phyloP scores from a whole-genome alignment of 2,113 vertebrate species.

The Macheiramphus alcinus region DNA sequence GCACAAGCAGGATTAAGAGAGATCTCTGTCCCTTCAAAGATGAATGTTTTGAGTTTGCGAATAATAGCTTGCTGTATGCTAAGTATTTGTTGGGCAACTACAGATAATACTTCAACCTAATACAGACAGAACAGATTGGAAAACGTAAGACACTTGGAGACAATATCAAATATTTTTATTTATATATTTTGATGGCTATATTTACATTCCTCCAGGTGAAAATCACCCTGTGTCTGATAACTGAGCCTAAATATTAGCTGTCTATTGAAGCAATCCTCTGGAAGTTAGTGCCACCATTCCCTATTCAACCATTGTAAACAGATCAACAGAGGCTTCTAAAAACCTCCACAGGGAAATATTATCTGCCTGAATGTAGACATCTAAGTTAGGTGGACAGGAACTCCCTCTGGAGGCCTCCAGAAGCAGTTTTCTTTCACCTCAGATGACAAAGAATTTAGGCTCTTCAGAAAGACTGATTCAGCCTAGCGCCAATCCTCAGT shows the following conservation, averaged over 20 bases:
- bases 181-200: neutral
- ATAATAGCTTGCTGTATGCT: conserved; percentile 91
- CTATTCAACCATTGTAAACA: neutral
- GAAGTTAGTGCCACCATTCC: neutral
- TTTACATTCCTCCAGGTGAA: neutral
- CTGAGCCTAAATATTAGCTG: neutral
- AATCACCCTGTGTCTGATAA: neutral
- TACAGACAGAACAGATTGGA: neutral
- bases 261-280: neutral
- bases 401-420: conserved; percentile 41
- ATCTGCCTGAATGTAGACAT: neutral
- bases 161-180: neutral
- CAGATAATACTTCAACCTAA: conserved; percentile 93
- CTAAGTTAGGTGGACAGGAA: neutral
- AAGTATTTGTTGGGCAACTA: conserved; percentile 92
- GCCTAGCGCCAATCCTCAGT: neutral
- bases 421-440: neutral
- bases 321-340: neutral
- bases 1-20: conserved; percentile 89
- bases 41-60: conserved; percentile 80
- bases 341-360: neutral
- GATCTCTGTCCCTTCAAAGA: conserved; percentile 91
- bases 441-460: neutral
- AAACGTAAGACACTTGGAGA: neutral
- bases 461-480: neutral